Evolutionary conservation across 2,888 invertebrate species (phyloP).

Genomic region (Parasteatoda lunata): DNA sequence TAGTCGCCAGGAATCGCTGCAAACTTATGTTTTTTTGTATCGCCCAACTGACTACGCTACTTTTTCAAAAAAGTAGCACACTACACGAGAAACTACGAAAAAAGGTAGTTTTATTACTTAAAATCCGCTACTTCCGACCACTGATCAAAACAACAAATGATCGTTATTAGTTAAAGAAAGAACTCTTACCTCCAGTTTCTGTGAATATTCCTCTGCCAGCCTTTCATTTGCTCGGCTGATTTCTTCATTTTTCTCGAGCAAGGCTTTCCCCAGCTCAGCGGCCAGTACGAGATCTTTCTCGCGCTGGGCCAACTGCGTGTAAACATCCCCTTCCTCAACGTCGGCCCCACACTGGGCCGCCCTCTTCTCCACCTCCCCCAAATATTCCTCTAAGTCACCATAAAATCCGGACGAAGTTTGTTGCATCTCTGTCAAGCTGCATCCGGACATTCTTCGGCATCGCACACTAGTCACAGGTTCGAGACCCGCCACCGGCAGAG

Average conservation of each 20-base stretch:
- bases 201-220: constrained; percentile 88
- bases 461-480: background rate
- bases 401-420: constrained; percentile 62
- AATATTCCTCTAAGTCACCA: constrained; percentile 68
- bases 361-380: constrained; percentile 60
- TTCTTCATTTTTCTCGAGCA: constrained; percentile 94
- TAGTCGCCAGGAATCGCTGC: too few relatives aligned
- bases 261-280: constrained; percentile 93
- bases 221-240: constrained; percentile 89
- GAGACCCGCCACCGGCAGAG: constrained; percentile 1
- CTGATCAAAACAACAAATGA: too few relatives aligned
- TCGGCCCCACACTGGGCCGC: constrained; percentile 7
- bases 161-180: background rate
- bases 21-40: too few relatives aligned
- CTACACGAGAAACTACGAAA: too few relatives aligned
- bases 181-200: constrained; percentile 87
- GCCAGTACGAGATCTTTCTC: constrained; percentile 92
- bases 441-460: constrained; percentile 54
- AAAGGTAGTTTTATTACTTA: too few relatives aligned
- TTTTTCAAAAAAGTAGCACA: too few relatives aligned
- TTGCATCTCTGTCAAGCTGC: constrained; percentile 68
- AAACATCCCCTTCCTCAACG: constrained; percentile 59
- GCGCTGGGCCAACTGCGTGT: constrained; percentile 83
- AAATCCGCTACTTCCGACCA: too few relatives aligned
- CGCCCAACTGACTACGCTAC: too few relatives aligned